Evolutionary conservation across 1,140 invertebrate genomes (phyloP), one percentile per base, ranked within the genome.

Genomic region (Formica selysi): DNA sequence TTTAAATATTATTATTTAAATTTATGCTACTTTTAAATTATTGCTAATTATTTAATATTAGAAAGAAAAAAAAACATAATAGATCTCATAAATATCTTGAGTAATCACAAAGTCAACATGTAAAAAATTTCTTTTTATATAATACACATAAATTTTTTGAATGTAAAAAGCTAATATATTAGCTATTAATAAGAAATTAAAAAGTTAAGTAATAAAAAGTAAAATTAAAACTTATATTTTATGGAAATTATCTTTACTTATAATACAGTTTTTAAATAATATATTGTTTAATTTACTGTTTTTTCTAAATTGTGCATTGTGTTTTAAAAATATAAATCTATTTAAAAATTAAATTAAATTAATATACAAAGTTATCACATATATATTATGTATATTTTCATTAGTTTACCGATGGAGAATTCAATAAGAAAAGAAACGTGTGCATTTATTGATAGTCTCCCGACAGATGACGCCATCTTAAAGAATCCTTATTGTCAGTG

Each of bases 371-470:
- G 3, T 59, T 0, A 29, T 41, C 2, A 64, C 4, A 36, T 3
- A 44, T 13, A 29, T 41, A n/a, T 11, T 19, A 48, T 51, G 0
- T 19, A 44, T 19, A 44, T 29, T 62, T 41, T 29, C n/a, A 59
- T 61, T 81, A 61, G 44, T 11, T 81, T 81, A 81, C 38, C 79
- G 51, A 71, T 73, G 7, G 51, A 81, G 51, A 81, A 51, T 73
- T 57, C 8, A 22, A 44, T 3, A 51, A 51, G 11, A 59, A 16
- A 68, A 54, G 36, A 22, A 41, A 59, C 44, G 6, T 36, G 0
- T 29, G 32, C 76, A 79, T 29, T 81, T 29, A 62, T 79, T 79
- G 13, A 48, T 32, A 13, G n/a, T 10, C 61, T 11, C 38, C 29
- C 38, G 51, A 61, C 38, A 81, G 79, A 81, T 71, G 79, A 29